Base-by-base conservation (phyloP, 2,888 invertebrate species). In the Heliconius charithonia region DNA sequence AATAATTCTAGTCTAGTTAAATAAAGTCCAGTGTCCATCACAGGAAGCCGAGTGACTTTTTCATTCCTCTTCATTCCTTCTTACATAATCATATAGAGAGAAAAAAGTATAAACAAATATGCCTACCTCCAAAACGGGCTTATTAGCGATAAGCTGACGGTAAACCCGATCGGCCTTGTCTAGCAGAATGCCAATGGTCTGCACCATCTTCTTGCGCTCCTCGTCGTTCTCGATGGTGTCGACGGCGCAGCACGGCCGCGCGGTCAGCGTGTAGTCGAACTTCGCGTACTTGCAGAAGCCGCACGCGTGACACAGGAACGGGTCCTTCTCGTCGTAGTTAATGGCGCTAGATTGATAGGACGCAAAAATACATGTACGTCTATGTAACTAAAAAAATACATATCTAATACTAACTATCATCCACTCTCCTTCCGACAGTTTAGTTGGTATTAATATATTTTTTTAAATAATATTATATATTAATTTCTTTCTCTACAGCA, bases 241-340 rank as follows among this genome's bases (percentile, higher is more conserved):
- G 0, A 99, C 99, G 29, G 99, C 99, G 91, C 98, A 99, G 88
- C 98, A 99, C 0, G 98, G 97, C 32, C 98, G 97, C 9, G 98
- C 98, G 9, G 97, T 97, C 79, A 99, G 95, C 16, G 98, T 98
- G 92, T 99, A 98, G 93, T 99, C 99, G 91, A 99, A 99, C 93
- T 99, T 99, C 59, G 99, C 99, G 92, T 99, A 99, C 94, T 99
- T 99, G 95, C 99, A 99, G 95, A 99, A 99, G 1, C 99, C 99
- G 92, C 99, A 99, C 7, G 99, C 98, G 92, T 99, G 99, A 89
- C 99, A 99, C 37, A 99, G 95, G 96, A 99, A 99, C 0, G 99
- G 99, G 93, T 99, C 99, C 90, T 99, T 99, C 90, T 99, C 99
- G 90, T 99, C 99, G 92, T 99, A 99, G 93, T 99, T 99, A 85